Evolutionary conservation across 2,888 invertebrate species (phyloP).

Genomic region (Plebejus melissa): DNA sequence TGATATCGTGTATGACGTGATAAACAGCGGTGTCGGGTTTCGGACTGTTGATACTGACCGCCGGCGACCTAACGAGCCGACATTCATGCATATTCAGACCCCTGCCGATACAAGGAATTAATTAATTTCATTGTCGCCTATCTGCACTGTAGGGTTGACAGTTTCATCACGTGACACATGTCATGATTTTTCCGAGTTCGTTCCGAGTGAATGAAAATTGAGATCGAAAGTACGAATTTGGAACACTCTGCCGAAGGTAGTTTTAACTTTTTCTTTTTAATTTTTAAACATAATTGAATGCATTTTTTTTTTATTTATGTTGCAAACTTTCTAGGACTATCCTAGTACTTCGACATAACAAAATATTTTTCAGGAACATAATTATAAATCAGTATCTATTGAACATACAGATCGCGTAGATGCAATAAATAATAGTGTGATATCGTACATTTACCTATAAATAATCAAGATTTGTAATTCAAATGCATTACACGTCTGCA

Average conservation of each 20-base stretch:
- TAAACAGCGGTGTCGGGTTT: constrained; percentile 35
- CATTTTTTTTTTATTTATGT: neutral
- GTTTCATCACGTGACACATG: neutral
- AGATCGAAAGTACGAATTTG: neutral
- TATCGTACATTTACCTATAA: neutral
- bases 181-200: neutral
- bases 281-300: neutral
- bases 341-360: neutral
- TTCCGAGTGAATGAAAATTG: neutral
- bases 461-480: neutral
- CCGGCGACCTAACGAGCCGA: constrained; percentile 70
- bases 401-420: neutral
- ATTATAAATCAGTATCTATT: neutral
- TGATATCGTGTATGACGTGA: constrained; percentile 32
- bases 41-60: constrained; percentile 67
- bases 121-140: constrained; percentile 56
- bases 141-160: constrained; percentile 26
- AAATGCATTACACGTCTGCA: constrained; percentile 9
- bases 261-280: neutral
- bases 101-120: constrained; percentile 53
- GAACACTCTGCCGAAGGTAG: neutral
- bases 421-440: neutral
- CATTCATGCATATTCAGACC: constrained; percentile 71
- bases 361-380: neutral
- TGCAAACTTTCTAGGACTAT: neutral